Conservation (phyloP, 2,888 invertebrate species). For the Tupiocoris notatus region DNA sequence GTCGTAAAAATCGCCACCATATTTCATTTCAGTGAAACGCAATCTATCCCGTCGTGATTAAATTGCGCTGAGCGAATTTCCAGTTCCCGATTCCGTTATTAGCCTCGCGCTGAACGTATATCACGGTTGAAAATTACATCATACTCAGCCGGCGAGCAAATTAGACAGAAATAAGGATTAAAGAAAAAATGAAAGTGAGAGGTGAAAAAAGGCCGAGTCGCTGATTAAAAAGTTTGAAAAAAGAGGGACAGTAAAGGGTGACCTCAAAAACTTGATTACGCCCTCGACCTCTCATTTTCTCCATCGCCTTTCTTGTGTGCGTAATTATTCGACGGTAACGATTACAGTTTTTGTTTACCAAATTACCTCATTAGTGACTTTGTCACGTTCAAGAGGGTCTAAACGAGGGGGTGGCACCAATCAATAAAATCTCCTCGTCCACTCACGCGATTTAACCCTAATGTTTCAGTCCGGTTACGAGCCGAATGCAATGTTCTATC, state of each 20-base stretch:
- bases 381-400: constrained; percentile 32
- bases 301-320: constrained; percentile 32
- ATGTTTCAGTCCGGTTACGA: neutral
- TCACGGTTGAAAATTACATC: constrained; percentile 1
- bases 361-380: constrained; percentile 43
- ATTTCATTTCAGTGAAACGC: no score
- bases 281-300: constrained; percentile 4
- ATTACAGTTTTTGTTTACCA: constrained; percentile 42
- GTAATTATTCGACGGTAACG: constrained; percentile 42
- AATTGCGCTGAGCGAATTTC: no score
- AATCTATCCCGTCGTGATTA: no score
- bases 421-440: constrained; percentile 16
- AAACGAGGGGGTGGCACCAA: constrained; percentile 18
- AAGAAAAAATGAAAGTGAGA: neutral
- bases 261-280: constrained; percentile 30
- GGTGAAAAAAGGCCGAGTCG: neutral
- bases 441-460: neutral
- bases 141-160: constrained; percentile 8
- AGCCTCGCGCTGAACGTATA: no score
- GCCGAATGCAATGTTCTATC: neutral
- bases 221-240: constrained; percentile 33
- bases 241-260: constrained; percentile 3
- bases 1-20: no score
- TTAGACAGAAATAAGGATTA: constrained; percentile 5
- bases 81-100: no score